These are phyloP conservation scores for Caiman crocodilus DNA, from an alignment of 2,797 vertebrate species.

Conservation along the genomic window DNA sequence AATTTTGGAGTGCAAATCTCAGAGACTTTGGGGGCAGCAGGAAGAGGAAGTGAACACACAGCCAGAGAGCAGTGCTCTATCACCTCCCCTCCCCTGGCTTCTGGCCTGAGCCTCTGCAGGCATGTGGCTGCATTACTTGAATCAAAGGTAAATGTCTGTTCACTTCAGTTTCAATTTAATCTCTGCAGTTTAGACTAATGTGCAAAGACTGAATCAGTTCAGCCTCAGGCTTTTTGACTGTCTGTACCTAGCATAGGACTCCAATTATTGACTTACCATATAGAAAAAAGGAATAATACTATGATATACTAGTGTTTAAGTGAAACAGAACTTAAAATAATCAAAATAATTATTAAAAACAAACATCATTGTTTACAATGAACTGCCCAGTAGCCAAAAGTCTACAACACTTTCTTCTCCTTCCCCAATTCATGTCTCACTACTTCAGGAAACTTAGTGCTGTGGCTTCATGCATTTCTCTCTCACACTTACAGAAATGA, in stretches of 20 bases:
- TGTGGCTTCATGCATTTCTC: neutral
- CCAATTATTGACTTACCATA: neutral
- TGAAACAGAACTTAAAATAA: neutral
- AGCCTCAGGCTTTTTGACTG: too few species aligned
- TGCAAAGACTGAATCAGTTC: too few species aligned
- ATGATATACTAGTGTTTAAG: neutral
- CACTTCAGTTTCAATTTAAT: too few species aligned
- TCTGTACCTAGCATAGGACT: neutral
- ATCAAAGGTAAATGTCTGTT: too few species aligned
- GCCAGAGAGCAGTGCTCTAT: too few species aligned
- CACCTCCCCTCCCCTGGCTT: too few species aligned
- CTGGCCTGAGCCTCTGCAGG: too few species aligned
- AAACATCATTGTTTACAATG: accelerated
- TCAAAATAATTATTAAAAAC: neutral
- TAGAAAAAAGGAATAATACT: neutral
- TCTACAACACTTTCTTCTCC: neutral
- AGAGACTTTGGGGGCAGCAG: too few species aligned
- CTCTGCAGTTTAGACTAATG: too few species aligned
- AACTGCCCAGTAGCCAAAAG: neutral
- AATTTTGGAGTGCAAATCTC: too few species aligned
- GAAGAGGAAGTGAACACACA: too few species aligned
- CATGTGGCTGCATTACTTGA: too few species aligned
- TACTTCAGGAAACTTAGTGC: neutral
- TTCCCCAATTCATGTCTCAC: neutral
- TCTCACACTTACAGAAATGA: neutral